Percentiles rank a stretch among this genome's conserved stretches.
Evolutionary conservation across 2,888 invertebrate genomes (phyloP).

Genomic region (Agrilus mali): DNA sequence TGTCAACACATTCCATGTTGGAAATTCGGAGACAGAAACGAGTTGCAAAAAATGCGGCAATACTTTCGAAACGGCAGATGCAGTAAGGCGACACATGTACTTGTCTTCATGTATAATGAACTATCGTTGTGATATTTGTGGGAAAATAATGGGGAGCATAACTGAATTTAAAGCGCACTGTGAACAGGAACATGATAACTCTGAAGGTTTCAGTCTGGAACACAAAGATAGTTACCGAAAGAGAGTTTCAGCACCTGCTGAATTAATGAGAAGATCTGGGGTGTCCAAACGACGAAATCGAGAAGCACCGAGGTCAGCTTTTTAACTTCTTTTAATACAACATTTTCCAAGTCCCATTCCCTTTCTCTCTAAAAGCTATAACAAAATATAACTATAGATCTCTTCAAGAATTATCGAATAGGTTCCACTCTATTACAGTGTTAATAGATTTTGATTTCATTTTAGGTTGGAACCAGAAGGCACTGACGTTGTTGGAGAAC

Average conservation of each 20-base stretch:
- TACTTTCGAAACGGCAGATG: slow-evolving; percentile 24
- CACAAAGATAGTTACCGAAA: slow-evolving; percentile 18
- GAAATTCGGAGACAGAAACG: slow-evolving; percentile 11
- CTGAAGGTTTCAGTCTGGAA: slow-evolving; percentile 17
- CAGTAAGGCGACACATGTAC: slow-evolving; percentile 27
- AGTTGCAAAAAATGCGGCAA: slow-evolving; percentile 20
- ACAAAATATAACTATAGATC: no score
- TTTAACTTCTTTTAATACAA: neutral
- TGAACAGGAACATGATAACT: slow-evolving; percentile 23
- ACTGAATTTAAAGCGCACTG: slow-evolving; percentile 29
- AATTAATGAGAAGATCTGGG: neutral
- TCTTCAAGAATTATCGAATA: no score
- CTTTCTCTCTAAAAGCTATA: no score
- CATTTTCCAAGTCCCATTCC: no score
- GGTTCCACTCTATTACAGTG: no score
- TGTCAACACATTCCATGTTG: slow-evolving; percentile 26
- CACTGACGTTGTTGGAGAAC: slow-evolving; percentile 2
- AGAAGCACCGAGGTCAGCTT: neutral
- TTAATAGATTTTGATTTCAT: no score
- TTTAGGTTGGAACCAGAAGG: slow-evolving; percentile 3
- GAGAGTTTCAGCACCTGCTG: slow-evolving; percentile 1
- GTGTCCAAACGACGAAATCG: neutral
- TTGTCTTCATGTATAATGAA: slow-evolving; percentile 24
- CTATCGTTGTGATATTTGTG: slow-evolving; percentile 31
- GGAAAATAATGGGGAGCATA: slow-evolving; percentile 21